These are phyloP conservation scores for Nymphalis urticae DNA, from an alignment of 2,888 invertebrate genomes.

Conservation along the genomic window DNA sequence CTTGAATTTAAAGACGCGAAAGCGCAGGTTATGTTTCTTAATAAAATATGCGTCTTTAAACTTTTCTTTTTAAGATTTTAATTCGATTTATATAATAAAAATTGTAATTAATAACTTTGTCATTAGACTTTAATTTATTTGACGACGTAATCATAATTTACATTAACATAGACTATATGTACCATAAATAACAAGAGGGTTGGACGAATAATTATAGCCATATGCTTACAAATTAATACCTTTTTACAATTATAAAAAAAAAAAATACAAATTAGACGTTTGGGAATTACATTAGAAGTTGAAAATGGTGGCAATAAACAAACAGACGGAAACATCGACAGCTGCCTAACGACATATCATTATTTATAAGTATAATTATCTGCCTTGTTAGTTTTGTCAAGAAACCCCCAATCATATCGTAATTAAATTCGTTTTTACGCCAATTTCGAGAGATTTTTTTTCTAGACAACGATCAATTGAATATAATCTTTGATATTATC, in stretches of 20 bases:
- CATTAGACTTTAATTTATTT: too few relatives aligned
- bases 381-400: conserved; percentile 74
- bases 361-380: conserved; percentile 77
- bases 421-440: conserved; percentile 80
- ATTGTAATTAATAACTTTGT: too few relatives aligned
- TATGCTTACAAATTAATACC: conserved; percentile 20
- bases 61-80: too few relatives aligned
- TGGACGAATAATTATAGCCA: conserved; percentile 11
- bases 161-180: too few relatives aligned
- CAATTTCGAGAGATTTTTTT: conserved; percentile 58
- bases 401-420: conserved; percentile 77
- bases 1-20: too few relatives aligned
- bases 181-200: conserved; percentile 11
- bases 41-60: too few relatives aligned
- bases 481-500: conserved; percentile 44
- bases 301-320: conserved; percentile 63
- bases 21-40: too few relatives aligned
- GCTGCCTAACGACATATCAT: conserved; percentile 75
- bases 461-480: conserved; percentile 37
- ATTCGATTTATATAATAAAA: too few relatives aligned
- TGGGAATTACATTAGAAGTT: conserved; percentile 47
- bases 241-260: not conserved
- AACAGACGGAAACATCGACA: conserved; percentile 61
- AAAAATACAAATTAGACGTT: conserved; percentile 19
- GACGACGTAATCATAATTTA: too few relatives aligned